These are phyloP conservation scores for Barnardius zonarius DNA, from an alignment of 2,113 vertebrate species.

Conservation along the genomic window DNA sequence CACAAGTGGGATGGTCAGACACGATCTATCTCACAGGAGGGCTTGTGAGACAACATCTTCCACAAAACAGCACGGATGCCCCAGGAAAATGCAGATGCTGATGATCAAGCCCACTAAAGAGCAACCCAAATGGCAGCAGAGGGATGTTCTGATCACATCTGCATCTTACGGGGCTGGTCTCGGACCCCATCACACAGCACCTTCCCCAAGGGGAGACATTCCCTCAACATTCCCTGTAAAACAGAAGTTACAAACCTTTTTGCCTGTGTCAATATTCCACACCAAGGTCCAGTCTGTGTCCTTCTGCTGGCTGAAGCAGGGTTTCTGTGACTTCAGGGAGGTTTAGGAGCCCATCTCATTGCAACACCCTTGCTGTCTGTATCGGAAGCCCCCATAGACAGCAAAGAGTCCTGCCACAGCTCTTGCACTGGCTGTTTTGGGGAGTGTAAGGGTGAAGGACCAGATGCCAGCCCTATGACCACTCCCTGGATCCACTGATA, in stretches of 20 bases:
- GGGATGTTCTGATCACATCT: background rate
- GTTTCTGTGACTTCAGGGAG: background rate
- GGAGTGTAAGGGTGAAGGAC: background rate
- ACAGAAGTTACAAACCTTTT: background rate
- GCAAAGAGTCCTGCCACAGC: background rate
- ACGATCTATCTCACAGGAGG: background rate
- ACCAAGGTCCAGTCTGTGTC: background rate
- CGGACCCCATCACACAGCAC: background rate
- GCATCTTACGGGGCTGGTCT: background rate
- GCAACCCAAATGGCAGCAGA: background rate
- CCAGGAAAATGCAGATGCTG: background rate
- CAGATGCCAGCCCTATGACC: accelerated
- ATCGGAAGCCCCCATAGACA: background rate
- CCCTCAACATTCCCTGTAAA: background rate
- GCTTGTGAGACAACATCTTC: background rate
- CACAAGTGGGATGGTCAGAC: background rate
- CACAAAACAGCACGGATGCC: background rate
- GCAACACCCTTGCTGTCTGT: background rate
- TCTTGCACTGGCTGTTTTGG: background rate
- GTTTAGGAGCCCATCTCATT: background rate
- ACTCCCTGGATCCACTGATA: background rate
- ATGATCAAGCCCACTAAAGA: background rate
- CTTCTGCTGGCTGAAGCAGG: background rate
- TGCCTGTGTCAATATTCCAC: background rate
- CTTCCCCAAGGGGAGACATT: background rate